Conservation (phyloP, 2,797 vertebrate genomes). For the Notoglanidium macrostoma region DNA sequence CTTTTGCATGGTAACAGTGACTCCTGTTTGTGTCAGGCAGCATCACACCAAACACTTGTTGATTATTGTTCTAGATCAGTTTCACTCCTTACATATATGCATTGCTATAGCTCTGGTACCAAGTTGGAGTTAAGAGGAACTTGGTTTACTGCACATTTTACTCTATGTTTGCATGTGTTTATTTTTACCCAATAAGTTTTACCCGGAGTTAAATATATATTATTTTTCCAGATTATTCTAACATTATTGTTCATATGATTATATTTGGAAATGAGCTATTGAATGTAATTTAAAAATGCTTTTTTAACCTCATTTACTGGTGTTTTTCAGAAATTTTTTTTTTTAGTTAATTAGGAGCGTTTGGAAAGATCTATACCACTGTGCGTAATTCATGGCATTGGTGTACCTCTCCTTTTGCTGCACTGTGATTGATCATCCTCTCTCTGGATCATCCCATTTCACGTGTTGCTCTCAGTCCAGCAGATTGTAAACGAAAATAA, state of each 20-base stretch:
- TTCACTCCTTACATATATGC: too few relatives aligned
- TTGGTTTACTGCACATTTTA: too few relatives aligned
- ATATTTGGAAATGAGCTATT: too few relatives aligned
- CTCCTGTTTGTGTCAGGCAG: neutral
- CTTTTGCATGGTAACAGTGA: neutral
- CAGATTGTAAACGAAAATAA: neutral
- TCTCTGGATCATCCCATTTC: neutral
- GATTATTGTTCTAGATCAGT: too few relatives aligned
- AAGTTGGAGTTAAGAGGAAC: too few relatives aligned
- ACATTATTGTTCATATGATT: neutral
- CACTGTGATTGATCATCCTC: neutral
- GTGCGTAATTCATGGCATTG: neutral
- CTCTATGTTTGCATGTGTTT: too few relatives aligned
- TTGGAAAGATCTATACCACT: neutral
- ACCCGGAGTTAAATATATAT: neutral
- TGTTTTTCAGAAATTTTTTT: too few relatives aligned
- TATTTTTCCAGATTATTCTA: neutral
- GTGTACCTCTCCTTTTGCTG: neutral
- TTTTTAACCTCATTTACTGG: too few relatives aligned
- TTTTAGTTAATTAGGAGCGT: neutral
- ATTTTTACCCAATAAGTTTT: too few relatives aligned
- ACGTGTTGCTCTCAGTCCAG: neutral
- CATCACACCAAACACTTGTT: neutral
- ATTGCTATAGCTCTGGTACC: neutral
- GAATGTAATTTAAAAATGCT: too few relatives aligned